Evolutionary conservation across 2,888 invertebrate species (phyloP), one percentile per base, ranked within the genome.

Genomic region (Tetragnatha montana): DNA sequence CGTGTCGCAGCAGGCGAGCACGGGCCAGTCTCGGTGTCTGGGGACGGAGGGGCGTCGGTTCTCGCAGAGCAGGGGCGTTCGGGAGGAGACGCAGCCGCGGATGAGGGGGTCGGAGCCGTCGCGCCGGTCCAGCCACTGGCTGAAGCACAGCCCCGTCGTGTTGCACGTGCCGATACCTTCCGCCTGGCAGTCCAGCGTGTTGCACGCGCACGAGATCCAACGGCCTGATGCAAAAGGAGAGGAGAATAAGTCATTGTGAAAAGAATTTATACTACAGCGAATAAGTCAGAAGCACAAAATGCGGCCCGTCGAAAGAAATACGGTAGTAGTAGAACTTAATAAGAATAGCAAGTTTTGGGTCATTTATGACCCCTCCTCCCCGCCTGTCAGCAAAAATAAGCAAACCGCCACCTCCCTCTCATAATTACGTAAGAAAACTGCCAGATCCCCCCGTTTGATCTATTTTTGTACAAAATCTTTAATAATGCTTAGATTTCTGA

Each of bases 21-120:
- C 92, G 0, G 94, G 94, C 94, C 94, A 94, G 12, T 92, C 91
- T 21, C 92, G 92, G 21, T 92, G 92, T 7, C 51, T 17, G 49
- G 92, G 91, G 14, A 92, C 91, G 0, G 92, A 91, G 17, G 94
- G 94, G 7, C 92, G 92, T 75, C 93, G 92, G 92, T 94, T 94
- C 91, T 94, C 94, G 91, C 94, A 94, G 7, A 94, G 92, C 71
- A 94, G 91, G 0, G 94, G 93, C 7, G 93, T 93, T 50, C 92
- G 92, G 69, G 92, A 91, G 47, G 93, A 93, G 79, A 94, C 93
- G 89, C 94, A 94, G 6, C 94, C 94, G 35, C 93, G 91, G 19
- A 93, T 92, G 47, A 93, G 91, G 0, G 92, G 92, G 35, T 92
- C 91, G 17, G 92, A 81, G 12, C 92, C 92, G 76, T 92, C 92